A percentile compares a stretch with the other conserved stretches of the same genome.
Conservation (phyloP, 1,140 invertebrate species). For the Bactericera cockerelli region DNA sequence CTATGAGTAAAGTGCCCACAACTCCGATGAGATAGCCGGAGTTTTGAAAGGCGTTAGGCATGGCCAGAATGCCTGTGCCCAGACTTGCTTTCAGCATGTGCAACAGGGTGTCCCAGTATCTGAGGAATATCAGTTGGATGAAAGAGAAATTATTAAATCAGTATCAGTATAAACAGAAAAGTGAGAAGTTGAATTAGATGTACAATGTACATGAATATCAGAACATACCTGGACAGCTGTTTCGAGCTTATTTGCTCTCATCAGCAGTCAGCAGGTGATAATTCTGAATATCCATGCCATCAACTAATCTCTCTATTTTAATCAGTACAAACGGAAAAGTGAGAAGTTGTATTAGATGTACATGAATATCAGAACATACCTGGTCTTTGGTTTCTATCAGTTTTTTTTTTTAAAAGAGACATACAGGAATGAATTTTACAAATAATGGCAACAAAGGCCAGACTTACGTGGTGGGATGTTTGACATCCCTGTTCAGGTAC, state of each 20-base stretch:
- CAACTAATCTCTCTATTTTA: too few species aligned
- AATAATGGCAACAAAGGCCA: neutral
- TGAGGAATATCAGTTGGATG: constrained; percentile 27
- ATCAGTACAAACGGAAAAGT: too few species aligned
- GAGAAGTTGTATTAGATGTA: too few species aligned
- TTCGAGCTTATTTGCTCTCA: too few species aligned
- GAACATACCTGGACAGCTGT: too few species aligned
- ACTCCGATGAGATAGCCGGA: constrained; percentile 53
- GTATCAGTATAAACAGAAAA: too few species aligned
- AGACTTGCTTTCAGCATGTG: constrained; percentile 73
- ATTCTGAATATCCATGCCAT: too few species aligned
- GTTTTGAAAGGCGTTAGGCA: constrained; percentile 69
- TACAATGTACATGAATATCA: too few species aligned
- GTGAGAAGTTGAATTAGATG: too few species aligned
- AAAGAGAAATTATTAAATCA: neutral
- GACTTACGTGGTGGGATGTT: constrained; percentile 54
- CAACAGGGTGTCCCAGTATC: constrained; percentile 60
- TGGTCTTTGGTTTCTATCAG: too few species aligned
- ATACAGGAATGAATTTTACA: neutral
- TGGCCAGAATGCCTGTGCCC: constrained; percentile 77
- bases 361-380: too few species aligned
- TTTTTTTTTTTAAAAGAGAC: neutral
- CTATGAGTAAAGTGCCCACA: constrained; percentile 49
- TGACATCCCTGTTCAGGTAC: constrained; percentile 42
- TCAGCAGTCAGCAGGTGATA: too few species aligned